Percentiles rank a stretch among this genome's conserved stretches.
These are phyloP conservation scores for Tympanoctomys barrerae DNA, from an alignment of 2,797 vertebrate genomes.

Conservation along the genomic window DNA sequence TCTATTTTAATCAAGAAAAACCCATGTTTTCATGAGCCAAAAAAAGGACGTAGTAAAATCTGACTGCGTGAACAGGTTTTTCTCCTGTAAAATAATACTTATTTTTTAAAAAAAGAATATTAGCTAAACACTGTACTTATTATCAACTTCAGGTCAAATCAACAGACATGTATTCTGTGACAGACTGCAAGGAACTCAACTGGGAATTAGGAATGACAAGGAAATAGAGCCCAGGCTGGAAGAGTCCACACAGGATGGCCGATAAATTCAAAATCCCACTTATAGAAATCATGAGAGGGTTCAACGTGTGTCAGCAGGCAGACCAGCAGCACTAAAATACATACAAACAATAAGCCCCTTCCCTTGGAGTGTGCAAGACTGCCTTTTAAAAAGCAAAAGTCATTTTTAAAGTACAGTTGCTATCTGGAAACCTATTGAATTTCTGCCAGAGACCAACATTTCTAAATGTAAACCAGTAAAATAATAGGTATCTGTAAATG, in stretches of 20 bases:
- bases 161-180: constrained; percentile 24
- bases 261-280: constrained; percentile 48
- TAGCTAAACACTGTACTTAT: not conserved
- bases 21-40: constrained; percentile 58
- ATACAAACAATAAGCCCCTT: constrained; percentile 64
- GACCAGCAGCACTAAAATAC: constrained; percentile 37
- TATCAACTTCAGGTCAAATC: constrained; percentile 44
- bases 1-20: not conserved
- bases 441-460: constrained; percentile 74
- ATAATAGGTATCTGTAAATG: constrained; percentile 83
- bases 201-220: not conserved
- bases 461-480: constrained; percentile 77
- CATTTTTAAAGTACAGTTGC: constrained; percentile 65
- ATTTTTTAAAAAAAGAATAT: constrained; percentile 1
- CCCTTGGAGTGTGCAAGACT: not conserved
- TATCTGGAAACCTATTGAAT: constrained; percentile 71
- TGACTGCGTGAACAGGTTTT: not conserved
- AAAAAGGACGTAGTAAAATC: constrained; percentile 62
- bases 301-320: constrained; percentile 63
- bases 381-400: constrained; percentile 72
- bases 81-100: not conserved
- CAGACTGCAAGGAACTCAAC: not conserved
- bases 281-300: constrained; percentile 70
- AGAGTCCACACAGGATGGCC: not conserved
- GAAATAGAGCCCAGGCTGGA: not conserved